phyloP scores from a whole-genome alignment of 2,797 vertebrate species.

The Podarcis lilfordi region DNA sequence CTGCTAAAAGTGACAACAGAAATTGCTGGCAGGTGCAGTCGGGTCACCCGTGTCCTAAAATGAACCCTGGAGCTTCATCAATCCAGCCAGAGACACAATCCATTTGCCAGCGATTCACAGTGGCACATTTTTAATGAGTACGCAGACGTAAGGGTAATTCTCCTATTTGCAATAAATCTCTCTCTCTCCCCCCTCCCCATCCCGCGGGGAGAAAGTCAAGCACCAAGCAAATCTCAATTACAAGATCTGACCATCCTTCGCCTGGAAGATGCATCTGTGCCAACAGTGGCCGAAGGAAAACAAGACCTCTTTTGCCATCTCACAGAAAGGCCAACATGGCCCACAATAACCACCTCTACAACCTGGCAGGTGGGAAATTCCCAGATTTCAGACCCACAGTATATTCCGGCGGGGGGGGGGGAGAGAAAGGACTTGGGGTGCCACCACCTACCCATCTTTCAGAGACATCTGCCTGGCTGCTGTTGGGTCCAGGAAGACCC shows the following conservation, averaged over 20 bases:
- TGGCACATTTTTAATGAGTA: accelerated
- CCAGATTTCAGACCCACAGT: too few species aligned
- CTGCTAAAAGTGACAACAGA: background rate
- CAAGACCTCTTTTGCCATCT: background rate
- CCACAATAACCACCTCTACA: background rate
- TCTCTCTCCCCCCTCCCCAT: too few species aligned
- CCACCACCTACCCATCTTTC: too few species aligned
- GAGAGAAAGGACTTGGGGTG: too few species aligned
- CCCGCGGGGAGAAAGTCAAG: too few species aligned
- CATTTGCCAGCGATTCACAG: too few species aligned
- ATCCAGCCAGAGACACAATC: background rate
- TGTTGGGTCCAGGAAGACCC: too few species aligned
- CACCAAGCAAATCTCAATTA: too few species aligned
- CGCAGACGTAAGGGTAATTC: background rate
- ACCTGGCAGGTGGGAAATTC: background rate
- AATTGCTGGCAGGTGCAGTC: background rate
- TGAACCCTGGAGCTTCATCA: background rate
- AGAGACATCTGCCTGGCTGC: too few species aligned
- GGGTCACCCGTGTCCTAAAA: background rate
- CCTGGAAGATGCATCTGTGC: background rate
- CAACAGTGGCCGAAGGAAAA: background rate
- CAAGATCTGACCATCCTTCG: too few species aligned
- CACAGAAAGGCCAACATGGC: background rate
- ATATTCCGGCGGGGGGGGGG: too few species aligned
- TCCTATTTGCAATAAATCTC: too few species aligned